A percentile compares a stretch with the other conserved stretches of the same genome.
Evolutionary conservation across 2,113 vertebrate genomes (phyloP).

Genomic region (Xiphophorus hellerii): DNA sequence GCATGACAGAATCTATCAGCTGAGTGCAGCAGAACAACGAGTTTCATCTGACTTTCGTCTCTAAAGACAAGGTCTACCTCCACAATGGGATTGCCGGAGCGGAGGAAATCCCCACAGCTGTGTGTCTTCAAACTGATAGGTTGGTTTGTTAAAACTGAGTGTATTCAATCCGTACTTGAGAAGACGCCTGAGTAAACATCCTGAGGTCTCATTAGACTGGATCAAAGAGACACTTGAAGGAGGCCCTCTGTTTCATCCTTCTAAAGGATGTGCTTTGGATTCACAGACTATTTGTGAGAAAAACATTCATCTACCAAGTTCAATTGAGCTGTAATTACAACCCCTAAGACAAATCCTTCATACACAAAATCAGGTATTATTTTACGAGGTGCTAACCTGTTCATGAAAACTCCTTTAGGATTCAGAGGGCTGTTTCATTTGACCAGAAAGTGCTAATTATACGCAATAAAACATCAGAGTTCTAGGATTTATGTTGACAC

Average conservation of each 20-base stretch:
- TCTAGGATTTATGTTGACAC: no score
- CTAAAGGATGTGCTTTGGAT: background rate
- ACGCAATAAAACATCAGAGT: no score
- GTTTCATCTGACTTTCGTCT: constrained; percentile 2
- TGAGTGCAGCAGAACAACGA: background rate
- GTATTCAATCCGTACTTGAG: background rate
- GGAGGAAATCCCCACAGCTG: constrained; percentile 10
- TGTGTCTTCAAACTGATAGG: constrained; percentile 7
- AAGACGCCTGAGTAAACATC: constrained; percentile 9
- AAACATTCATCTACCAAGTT: background rate
- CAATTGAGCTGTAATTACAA: background rate
- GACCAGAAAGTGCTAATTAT: background rate
- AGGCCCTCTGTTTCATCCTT: background rate
- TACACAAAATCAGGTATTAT: background rate
- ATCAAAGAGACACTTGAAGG: background rate
- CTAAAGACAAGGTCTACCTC: constrained; percentile 6
- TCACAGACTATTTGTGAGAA: background rate
- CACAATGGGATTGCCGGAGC: background rate
- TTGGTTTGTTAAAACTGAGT: background rate
- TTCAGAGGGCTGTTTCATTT: background rate
- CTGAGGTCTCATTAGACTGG: background rate
- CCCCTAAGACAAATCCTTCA: background rate
- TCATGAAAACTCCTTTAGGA: background rate
- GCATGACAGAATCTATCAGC: background rate
- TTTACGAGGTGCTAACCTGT: background rate